A percentile compares a stretch with the other conserved stretches of the same genome.
phyloP scores from a whole-genome alignment of 2,113 vertebrate genomes.

The Tauraco erythrolophus region DNA sequence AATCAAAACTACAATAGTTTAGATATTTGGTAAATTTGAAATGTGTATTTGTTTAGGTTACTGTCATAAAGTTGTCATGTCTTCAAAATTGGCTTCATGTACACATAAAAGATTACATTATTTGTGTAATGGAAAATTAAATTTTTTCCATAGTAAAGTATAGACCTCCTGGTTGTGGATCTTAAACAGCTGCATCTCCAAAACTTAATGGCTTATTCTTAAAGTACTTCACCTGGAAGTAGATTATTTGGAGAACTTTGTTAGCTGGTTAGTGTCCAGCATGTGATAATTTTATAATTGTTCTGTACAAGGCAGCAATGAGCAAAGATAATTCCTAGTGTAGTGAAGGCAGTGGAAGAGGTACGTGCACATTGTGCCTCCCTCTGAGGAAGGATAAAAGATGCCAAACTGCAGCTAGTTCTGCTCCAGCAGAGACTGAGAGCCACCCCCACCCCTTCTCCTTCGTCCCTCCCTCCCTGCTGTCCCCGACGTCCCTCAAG shows the following conservation, averaged over 20 bases:
- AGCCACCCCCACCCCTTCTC: neutral
- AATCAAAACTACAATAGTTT: neutral
- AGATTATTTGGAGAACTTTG: neutral
- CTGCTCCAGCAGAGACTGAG: neutral
- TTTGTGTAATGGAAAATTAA: neutral
- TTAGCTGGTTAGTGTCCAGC: neutral
- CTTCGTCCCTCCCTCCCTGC: neutral
- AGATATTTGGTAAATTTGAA: neutral
- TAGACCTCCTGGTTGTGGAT: neutral
- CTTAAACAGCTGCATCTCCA: neutral
- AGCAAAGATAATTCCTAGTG: neutral
- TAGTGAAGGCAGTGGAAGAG: neutral
- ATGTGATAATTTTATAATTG: neutral
- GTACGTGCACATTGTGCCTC: neutral
- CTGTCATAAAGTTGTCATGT: neutral
- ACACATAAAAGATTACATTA: neutral
- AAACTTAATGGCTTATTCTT: neutral
- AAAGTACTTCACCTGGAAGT: neutral
- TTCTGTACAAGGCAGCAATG: neutral
- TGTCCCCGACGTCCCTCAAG: accelerated
- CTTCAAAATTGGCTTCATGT: neutral
- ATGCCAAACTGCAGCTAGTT: neutral
- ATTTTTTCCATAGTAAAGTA: neutral
- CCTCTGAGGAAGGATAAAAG: neutral
- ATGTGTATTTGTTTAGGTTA: neutral